Base-by-base conservation (phyloP, 2,797 vertebrate species). In the Oreonectes daqikongensis region DNA sequence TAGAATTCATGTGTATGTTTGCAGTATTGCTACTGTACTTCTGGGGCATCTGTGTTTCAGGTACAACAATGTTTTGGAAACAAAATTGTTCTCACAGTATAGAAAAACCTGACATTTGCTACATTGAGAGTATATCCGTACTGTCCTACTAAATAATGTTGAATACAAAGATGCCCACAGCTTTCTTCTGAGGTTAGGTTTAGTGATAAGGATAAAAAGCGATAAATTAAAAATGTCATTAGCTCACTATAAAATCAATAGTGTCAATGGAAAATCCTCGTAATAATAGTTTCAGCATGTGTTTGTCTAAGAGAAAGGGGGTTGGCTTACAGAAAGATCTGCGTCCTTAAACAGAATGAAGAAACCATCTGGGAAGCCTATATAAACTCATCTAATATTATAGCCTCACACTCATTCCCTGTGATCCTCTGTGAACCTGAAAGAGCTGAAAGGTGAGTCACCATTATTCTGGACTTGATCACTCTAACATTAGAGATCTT, bases 381-480 rank as follows among this genome's bases (percentile, higher is more conserved):
- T 83, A 79, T 81, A 83, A 81, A 74, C 73, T 8, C 63, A 28
- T 22, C 28, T 68, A 70, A 72, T 57, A n/a, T n/a, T 72, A 30
- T 59, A 63, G 48, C 4, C 46, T 77, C 55, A 70, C 59, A 64
- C 46, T 53, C 35, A 4, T 70, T 53, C 18, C 12, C 12, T 30
- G 17, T 42, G 22, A 55, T 53, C 24, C 30, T 6, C 14, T 52
- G 46, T 50, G 67, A 52, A 20, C 28, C 3, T 9, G 11, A 17
- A 15, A n/a, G n/a, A n/a, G n/a, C 63, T 79, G 55, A 66, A 76
- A 79, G 82, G 82, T 83, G 79, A 83, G 82, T 66, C 50, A 72
- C n/a, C 46, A 17, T 65, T 55, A 59, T 72, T 64, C 50, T 66
- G 11, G 10, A 11, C 32, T 71, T 32, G 18, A 42, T 35, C 40